Evolutionary conservation across 2,797 vertebrate species (phyloP), one percentile per base, ranked within the genome.

Genomic region (Diplodus puntazzo): DNA sequence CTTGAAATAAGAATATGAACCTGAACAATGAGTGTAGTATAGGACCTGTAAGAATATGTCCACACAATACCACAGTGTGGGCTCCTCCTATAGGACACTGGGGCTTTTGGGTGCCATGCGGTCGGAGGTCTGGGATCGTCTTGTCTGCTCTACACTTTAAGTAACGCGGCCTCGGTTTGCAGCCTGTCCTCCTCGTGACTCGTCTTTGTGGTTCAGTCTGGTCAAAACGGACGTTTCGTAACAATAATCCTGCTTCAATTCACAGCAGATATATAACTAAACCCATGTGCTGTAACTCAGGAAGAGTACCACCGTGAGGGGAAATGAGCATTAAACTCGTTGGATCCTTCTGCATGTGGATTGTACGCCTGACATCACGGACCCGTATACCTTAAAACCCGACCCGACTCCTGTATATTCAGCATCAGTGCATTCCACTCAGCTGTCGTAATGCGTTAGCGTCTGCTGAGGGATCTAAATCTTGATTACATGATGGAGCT

Each of bases 401-500:
- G 4, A 57, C 13, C 69, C 43, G 68, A 50, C 54, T 62, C 34
- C 60, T 77, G 52, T 18, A 62, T 42, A 42, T 70, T 30, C 65
- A 30, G 52, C 65, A 68, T 79, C 23, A 49, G 58, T 42, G 14
- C 67, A 83, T 91, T 91, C 80, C 81, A 71, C 50, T 48, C 23
- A 34, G 18, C 55, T 76, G 59, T 39, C 13, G 68, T 83, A 81
- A 89, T 65, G 54, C 52, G 16, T 0, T 7, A 75, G 70, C 13
- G 3, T 50, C 66, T 77, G 57, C 52, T 25, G 64, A 63, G 45
- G 60, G 50, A 76, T 70, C 23, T 65, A 61, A 83, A 85, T 88
- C 57, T 59, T 46, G 75, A 72, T 77, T 80, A 72, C 80, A 70
- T 46, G 67, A 81, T 69, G 77, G 84, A 83, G 76, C 60, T 54